Evolutionary conservation across 2,113 vertebrate species (phyloP).

Genomic region (Gadus macrocephalus): DNA sequence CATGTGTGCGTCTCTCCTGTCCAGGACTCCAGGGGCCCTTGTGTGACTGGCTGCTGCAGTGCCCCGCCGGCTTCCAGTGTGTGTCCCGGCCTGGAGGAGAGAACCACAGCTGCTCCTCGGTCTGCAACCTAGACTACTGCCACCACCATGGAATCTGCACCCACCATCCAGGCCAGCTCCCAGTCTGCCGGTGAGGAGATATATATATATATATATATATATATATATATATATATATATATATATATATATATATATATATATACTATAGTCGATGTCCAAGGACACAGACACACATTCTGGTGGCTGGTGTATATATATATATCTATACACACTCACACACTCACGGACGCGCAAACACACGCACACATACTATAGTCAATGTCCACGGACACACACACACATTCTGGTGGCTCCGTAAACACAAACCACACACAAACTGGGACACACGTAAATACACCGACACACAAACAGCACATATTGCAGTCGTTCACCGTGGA

Average conservation of each 20-base stretch:
- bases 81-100: constrained; percentile 22
- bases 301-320: too few relatives aligned
- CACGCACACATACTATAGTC: neutral
- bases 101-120: constrained; percentile 76
- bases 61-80: constrained; percentile 74
- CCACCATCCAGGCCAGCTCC: constrained; percentile 65
- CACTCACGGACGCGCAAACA: neutral
- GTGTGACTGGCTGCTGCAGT: constrained; percentile 74
- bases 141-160: constrained; percentile 83
- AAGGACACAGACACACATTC: neutral
- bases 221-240: neutral
- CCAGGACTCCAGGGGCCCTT: constrained; percentile 68
- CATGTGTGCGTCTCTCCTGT: neutral
- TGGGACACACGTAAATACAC: too few relatives aligned
- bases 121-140: constrained; percentile 77
- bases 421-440: too few relatives aligned
- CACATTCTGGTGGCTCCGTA: neutral
- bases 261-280: neutral
- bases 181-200: constrained; percentile 76
- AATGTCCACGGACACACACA: neutral
- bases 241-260: neutral
- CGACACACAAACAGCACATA: neutral
- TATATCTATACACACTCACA: too few relatives aligned
- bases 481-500: neutral
- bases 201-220: neutral